Evolutionary conservation across 2,888 invertebrate species (phyloP).

Genomic region (Hirtodrosophila duncani): DNA sequence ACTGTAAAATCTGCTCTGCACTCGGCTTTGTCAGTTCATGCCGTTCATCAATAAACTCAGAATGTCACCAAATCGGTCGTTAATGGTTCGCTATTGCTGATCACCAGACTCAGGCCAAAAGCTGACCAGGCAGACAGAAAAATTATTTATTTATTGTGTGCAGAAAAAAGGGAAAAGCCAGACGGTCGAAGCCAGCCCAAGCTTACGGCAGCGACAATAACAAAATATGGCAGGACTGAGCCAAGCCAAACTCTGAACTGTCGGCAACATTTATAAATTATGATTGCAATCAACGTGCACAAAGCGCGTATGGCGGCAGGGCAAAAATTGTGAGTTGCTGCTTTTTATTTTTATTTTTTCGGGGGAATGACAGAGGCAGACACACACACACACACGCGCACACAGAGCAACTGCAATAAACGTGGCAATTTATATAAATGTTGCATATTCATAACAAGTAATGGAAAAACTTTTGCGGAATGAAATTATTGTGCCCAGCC

Average conservation of each 20-base stretch:
- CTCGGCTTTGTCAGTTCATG: not conserved
- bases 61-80: conserved; percentile 41
- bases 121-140: conserved; percentile 10
- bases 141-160: conserved; percentile 57
- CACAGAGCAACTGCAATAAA: conserved; percentile 37
- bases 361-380: conserved; percentile 50
- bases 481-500: conserved; percentile 49
- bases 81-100: conserved; percentile 27
- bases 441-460: conserved; percentile 65
- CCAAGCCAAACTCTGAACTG: conserved; percentile 44
- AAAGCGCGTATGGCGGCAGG: conserved; percentile 45
- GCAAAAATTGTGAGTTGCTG: conserved; percentile 29
- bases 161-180: conserved; percentile 17
- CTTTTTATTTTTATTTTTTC: conserved; percentile 23
- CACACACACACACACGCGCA: conserved; percentile 15
- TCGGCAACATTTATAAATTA: conserved; percentile 72
- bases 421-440: conserved; percentile 65
- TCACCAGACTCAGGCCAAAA: conserved; percentile 23
- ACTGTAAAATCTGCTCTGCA: conserved; percentile 10
- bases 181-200: too few relatives aligned
- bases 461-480: conserved; percentile 55
- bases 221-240: not conserved
- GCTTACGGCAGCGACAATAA: conserved; percentile 2
- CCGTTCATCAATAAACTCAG: conserved; percentile 28
- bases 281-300: conserved; percentile 71